These are phyloP conservation scores for Nomada goodeniana DNA, from an alignment of 2,888 invertebrate genomes.

Conservation along the genomic window DNA sequence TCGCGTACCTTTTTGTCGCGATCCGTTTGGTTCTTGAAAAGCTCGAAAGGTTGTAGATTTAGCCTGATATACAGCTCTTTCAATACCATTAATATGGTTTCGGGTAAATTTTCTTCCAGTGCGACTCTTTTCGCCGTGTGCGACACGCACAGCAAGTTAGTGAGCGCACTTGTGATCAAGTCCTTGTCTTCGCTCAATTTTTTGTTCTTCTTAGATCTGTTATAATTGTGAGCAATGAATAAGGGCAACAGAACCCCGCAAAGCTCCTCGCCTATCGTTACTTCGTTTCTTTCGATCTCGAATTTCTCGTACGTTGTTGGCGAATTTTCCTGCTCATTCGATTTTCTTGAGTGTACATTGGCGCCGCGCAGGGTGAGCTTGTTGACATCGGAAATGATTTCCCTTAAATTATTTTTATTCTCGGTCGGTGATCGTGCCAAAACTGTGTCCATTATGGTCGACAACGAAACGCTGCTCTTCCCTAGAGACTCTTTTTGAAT, in stretches of 20 bases:
- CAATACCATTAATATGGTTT: constrained; percentile 83
- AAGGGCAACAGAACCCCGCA: constrained; percentile 84
- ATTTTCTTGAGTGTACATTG: constrained; percentile 49
- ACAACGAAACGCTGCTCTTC: constrained; percentile 58
- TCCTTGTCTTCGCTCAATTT: constrained; percentile 82
- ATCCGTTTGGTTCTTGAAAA: constrained; percentile 82
- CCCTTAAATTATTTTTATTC: constrained; percentile 61
- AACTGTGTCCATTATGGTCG: constrained; percentile 71
- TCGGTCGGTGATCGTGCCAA: constrained; percentile 34
- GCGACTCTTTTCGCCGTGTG: constrained; percentile 84
- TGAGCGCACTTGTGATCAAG: constrained; percentile 83
- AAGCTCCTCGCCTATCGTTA: constrained; percentile 83
- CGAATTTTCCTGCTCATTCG: constrained; percentile 44
- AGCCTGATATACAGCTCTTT: constrained; percentile 84
- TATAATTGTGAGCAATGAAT: constrained; percentile 83
- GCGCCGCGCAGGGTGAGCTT: constrained; percentile 69
- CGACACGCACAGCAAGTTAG: constrained; percentile 85
- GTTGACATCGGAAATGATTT: constrained; percentile 70
- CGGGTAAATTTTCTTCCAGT: constrained; percentile 82
- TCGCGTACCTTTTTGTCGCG: constrained; percentile 82
- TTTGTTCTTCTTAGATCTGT: constrained; percentile 76
- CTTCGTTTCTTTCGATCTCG: constrained; percentile 8
- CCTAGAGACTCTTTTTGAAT: constrained; percentile 73
- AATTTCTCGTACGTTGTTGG: constrained; percentile 5
- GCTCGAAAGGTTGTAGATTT: constrained; percentile 85